Evolutionary conservation across 2,888 invertebrate species (phyloP).

Genomic region (Meiosimyza platycephala): DNA sequence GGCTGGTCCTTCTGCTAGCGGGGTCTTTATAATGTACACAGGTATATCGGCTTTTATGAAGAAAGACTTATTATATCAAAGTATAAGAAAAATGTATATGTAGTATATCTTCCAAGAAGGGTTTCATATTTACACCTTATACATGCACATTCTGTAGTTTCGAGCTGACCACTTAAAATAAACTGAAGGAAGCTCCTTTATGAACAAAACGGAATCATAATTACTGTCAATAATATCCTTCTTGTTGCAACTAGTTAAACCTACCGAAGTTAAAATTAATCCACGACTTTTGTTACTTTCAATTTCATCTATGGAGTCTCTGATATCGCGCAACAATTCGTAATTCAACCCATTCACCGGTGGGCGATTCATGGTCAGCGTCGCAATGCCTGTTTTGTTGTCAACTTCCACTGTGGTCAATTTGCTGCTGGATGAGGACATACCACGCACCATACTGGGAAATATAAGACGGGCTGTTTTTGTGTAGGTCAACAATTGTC

Average conservation of each 20-base stretch:
- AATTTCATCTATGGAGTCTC: conserved; percentile 74
- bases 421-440: conserved; percentile 37
- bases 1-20: too few relatives aligned
- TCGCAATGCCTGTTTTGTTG: conserved; percentile 77
- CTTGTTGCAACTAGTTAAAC: conserved; percentile 1
- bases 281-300: conserved; percentile 73
- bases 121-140: too few relatives aligned
- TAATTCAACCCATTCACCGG: conserved; percentile 87
- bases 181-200: too few relatives aligned
- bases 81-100: too few relatives aligned
- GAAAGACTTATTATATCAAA: too few relatives aligned
- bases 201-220: too few relatives aligned
- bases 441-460: conserved; percentile 19
- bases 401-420: conserved; percentile 73
- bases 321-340: conserved; percentile 76
- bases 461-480: conserved; percentile 11
- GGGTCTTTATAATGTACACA: too few relatives aligned
- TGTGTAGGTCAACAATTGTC: conserved; percentile 14
- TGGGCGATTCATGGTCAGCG: conserved; percentile 78
- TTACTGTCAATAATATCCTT: too few relatives aligned
- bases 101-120: too few relatives aligned
- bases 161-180: too few relatives aligned
- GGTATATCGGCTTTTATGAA: too few relatives aligned
- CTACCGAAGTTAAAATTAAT: conserved; percentile 83
- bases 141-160: too few relatives aligned